Conservation (phyloP, 2,888 invertebrate genomes). For the Chrysodeixis includens region DNA sequence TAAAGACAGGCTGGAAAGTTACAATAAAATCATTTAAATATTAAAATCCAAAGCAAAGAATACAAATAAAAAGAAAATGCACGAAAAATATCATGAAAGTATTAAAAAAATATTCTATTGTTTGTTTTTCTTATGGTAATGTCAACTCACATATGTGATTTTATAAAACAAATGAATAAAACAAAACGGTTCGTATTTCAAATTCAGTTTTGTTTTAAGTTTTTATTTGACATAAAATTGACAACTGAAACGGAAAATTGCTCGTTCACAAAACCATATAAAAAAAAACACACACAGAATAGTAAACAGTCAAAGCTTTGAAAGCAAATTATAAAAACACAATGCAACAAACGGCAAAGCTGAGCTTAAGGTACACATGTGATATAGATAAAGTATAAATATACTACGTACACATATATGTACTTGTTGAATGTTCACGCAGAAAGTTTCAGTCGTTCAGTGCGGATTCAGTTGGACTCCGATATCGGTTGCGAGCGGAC, state of each 20-base stretch:
- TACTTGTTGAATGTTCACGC: slow-evolving; percentile 75
- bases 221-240: background rate
- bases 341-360: slow-evolving; percentile 20
- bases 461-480: slow-evolving; percentile 67
- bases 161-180: too few relatives aligned
- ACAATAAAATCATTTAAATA: too few relatives aligned
- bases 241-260: background rate
- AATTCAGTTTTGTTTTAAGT: too few relatives aligned
- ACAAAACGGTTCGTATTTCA: too few relatives aligned
- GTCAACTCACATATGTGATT: too few relatives aligned
- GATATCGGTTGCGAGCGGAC: slow-evolving; percentile 54
- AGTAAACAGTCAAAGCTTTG: slow-evolving; percentile 13
- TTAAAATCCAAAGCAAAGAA: too few relatives aligned
- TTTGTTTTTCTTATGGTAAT: too few relatives aligned
- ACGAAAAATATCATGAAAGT: too few relatives aligned
- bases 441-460: slow-evolving; percentile 58
- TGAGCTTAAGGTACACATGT: slow-evolving; percentile 39
- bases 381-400: slow-evolving; percentile 13
- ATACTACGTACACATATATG: slow-evolving; percentile 48
- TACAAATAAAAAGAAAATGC: too few relatives aligned
- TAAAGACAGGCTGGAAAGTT: too few relatives aligned
- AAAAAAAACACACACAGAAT: slow-evolving; percentile 8
- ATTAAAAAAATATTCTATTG: too few relatives aligned
- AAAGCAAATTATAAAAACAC: slow-evolving; percentile 34
- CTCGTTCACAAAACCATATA: slow-evolving; percentile 7